Evolutionary conservation across 2,888 invertebrate genomes (phyloP), one percentile per base, ranked within the genome.

Genomic region (Tridacna crocea): DNA sequence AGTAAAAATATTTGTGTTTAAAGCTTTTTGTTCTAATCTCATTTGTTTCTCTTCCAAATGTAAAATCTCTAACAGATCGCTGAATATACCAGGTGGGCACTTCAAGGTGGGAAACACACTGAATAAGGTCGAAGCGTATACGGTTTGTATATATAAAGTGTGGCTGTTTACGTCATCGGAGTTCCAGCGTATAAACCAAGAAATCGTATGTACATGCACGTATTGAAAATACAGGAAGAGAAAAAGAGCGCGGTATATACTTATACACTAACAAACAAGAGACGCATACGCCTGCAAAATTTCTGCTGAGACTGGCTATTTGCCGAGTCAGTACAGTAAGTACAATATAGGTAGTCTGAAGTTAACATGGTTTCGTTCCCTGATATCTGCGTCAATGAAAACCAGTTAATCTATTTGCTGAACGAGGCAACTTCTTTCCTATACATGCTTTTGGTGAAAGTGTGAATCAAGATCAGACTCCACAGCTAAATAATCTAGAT

Each of bases 201-300:
- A 70, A 70, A 27, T 27, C 70, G 24, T 70, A 36, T 26, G 70
- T 51, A 47, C 51, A 68, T 48, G 68, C 48, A 51, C 36, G 15
- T 55, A 55, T 55, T 19, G 55, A 55, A 55, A 55, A 15, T 55
- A 55, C 22, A 24, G 61, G 61, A 61, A 61, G 26, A 61, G 24
- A 22, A 61, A 61, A 61, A 22, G n/a, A 13, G 61, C 24, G n/a
- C 19, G 61, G n/a, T 58, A 58, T n/a, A 55, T 55, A 55, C 19
- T 19, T 6, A 55, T 55, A 55, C 55, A 55, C 70, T 19, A 70
- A 51, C 70, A 22, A 70, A 51, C 70, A 22, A 36, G 51, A 46
- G 70, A 70, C 48, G 70, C 70, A 70, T 19, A 70, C 70, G 70
- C 70, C 70, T 70, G 70, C 70, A 70, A 51, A 70, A 51, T 70